Conservation (phyloP, 2,888 invertebrate genomes). For the Chrysomela aeneicollis region DNA sequence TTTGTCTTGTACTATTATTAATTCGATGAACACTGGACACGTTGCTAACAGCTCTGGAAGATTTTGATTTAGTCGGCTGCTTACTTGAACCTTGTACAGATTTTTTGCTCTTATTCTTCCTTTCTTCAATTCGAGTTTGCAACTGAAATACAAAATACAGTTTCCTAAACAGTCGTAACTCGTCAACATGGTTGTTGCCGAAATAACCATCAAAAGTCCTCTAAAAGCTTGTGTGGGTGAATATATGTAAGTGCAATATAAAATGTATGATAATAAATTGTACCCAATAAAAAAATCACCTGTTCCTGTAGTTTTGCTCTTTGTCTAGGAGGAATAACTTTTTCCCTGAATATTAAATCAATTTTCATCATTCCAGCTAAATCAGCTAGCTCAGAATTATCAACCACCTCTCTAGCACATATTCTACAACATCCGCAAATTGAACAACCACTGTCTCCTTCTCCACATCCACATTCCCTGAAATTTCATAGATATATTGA, state of each 20-base stretch:
- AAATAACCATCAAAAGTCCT: no score
- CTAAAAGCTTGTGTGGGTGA: no score
- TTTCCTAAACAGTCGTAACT: not conserved
- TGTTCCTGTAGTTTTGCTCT: slow-evolving; percentile 68
- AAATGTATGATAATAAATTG: no score
- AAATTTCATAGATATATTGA: slow-evolving; percentile 37
- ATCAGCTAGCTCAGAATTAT: slow-evolving; percentile 66
- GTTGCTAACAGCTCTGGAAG: slow-evolving; percentile 44
- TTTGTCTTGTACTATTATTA: slow-evolving; percentile 52
- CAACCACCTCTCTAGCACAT: slow-evolving; percentile 78
- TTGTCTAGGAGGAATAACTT: slow-evolving; percentile 62
- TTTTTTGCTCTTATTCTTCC: slow-evolving; percentile 64
- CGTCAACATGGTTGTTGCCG: no score
- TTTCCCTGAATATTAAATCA: slow-evolving; percentile 64
- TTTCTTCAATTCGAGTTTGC: slow-evolving; percentile 66
- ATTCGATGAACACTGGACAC: slow-evolving; percentile 52
- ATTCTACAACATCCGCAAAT: slow-evolving; percentile 91
- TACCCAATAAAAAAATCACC: slow-evolving; percentile 44
- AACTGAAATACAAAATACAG: slow-evolving; percentile 47
- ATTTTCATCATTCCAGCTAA: slow-evolving; percentile 66
- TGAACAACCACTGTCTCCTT: slow-evolving; percentile 93
- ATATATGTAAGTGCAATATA: no score
- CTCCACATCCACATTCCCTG: slow-evolving; percentile 94
- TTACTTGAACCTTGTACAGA: slow-evolving; percentile 57
- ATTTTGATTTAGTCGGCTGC: slow-evolving; percentile 51